Conservation (phyloP, 1,140 invertebrate species). For the Ptiloglossa arizonensis region DNA sequence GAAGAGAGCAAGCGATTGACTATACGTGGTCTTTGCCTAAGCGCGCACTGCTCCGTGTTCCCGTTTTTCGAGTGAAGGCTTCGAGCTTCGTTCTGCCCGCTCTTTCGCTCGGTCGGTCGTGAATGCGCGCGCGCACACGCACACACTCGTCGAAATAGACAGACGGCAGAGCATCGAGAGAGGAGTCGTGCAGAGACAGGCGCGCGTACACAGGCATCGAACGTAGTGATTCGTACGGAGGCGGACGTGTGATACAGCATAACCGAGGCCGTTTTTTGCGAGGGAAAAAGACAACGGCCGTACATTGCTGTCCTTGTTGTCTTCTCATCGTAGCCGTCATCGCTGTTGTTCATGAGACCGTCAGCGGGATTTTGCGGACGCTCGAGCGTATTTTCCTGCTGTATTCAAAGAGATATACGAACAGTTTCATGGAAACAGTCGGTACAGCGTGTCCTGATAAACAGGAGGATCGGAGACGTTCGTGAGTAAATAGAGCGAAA, state of each 20-base stretch:
- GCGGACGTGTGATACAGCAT: conserved; percentile 41
- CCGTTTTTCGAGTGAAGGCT: conserved; percentile 64
- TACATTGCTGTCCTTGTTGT: conserved; percentile 20
- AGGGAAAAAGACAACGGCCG: background rate
- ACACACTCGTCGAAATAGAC: conserved; percentile 26
- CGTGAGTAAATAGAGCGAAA: conserved; percentile 48
- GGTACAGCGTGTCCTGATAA: conserved; percentile 11
- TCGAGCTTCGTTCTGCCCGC: conserved; percentile 45
- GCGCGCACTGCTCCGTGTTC: conserved; percentile 64
- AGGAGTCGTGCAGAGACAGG: conserved; percentile 39
- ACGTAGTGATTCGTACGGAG: conserved; percentile 44
- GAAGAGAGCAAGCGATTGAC: conserved; percentile 51
- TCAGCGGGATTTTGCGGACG: conserved; percentile 30
- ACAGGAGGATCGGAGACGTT: conserved; percentile 28
- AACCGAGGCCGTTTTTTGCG: conserved; percentile 47
- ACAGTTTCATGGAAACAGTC: conserved; percentile 30
- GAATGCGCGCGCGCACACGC: conserved; percentile 33
- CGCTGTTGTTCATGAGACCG: conserved; percentile 57
- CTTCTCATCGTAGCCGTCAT: background rate
- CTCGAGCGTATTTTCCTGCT: conserved; percentile 28
- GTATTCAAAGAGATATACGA: background rate
- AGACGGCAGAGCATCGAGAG: conserved; percentile 3
- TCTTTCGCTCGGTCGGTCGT: conserved; percentile 40
- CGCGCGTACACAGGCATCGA: conserved; percentile 46
- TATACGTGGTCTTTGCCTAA: conserved; percentile 48